Conservation (phyloP, 2,797 vertebrate genomes). For the Uromys caudimaculatus region DNA sequence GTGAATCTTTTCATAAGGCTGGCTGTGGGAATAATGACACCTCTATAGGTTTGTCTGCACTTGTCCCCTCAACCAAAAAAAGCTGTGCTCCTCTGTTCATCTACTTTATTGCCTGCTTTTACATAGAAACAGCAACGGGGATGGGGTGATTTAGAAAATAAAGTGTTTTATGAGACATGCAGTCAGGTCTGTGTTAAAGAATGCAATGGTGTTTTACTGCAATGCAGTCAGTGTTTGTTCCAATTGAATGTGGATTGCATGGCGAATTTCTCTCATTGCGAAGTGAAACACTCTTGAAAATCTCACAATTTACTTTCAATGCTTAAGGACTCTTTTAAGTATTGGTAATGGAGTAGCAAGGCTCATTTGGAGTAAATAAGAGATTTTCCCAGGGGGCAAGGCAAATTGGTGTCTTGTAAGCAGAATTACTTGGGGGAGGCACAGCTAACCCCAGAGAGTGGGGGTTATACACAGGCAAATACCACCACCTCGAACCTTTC, state of each 20-base stretch:
- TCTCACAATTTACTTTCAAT: background rate
- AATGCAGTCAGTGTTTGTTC: slow-evolving; percentile 23
- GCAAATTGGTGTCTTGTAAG: background rate
- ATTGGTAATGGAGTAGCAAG: background rate
- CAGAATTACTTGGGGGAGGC: background rate
- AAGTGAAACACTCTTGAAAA: slow-evolving; percentile 14
- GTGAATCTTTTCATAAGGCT: background rate
- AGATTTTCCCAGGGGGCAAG: slow-evolving; percentile 5
- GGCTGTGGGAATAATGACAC: background rate
- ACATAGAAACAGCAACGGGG: slow-evolving; percentile 5
- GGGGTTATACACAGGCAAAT: background rate
- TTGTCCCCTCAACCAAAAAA: background rate
- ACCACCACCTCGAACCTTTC: background rate
- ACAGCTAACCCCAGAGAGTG: background rate
- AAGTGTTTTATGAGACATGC: slow-evolving; percentile 21
- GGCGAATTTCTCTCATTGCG: background rate
- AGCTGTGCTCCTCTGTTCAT: background rate
- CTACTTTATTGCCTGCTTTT: slow-evolving; percentile 21
- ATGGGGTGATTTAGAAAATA: slow-evolving; percentile 41
- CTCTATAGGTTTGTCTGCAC: background rate
- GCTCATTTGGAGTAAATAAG: background rate
- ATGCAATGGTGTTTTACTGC: background rate
- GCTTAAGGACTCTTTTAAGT: background rate
- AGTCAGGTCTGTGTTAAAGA: background rate
- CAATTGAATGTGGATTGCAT: background rate